Evolutionary conservation across 2,797 vertebrate genomes (phyloP).

Genomic region (Eospalax fontanierii): DNA sequence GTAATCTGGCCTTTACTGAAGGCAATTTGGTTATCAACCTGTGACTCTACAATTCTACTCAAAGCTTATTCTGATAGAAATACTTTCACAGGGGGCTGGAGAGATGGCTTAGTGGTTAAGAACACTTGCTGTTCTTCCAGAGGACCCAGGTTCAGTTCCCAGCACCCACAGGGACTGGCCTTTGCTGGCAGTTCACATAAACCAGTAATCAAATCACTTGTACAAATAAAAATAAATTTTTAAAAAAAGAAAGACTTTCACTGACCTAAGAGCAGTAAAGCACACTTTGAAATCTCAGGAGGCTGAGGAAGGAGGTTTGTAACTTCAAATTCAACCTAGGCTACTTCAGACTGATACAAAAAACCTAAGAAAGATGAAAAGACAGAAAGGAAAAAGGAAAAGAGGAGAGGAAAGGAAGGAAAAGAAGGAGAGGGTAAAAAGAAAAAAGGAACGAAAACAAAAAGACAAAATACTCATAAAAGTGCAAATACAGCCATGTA

Average conservation of each 20-base stretch:
- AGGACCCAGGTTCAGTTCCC: no score
- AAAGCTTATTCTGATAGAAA: slow-evolving; percentile 54
- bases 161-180: no score
- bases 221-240: no score
- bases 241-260: slow-evolving; percentile 39
- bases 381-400: not conserved
- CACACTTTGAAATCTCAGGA: not conserved
- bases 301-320: not conserved
- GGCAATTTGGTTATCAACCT: slow-evolving; percentile 30
- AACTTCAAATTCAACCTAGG: not conserved
- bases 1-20: slow-evolving; percentile 18
- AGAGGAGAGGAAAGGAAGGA: no score
- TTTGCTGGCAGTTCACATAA: no score
- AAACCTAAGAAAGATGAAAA: not conserved
- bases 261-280: not conserved
- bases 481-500: not conserved
- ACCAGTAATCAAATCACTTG: no score
- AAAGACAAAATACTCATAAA: not conserved
- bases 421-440: not conserved
- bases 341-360: not conserved
- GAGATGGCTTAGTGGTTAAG: no score
- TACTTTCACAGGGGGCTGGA: not conserved
- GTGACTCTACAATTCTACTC: slow-evolving; percentile 18
- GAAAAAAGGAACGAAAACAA: no score
- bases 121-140: no score